Conservation (phyloP, 2,888 invertebrate species). For the Sialis fuliginosa region DNA sequence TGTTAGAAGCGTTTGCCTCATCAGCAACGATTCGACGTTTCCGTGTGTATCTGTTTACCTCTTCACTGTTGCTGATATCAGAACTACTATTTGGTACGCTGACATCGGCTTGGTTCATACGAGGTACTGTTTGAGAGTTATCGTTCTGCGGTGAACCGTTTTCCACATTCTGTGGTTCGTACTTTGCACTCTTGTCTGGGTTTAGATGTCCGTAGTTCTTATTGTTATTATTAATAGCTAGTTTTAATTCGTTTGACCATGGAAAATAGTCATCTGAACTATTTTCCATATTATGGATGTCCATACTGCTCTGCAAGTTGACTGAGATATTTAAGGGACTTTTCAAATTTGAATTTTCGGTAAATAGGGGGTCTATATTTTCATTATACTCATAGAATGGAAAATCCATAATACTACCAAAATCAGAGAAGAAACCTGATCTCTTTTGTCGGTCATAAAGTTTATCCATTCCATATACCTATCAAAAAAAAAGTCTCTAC, state of each 20-base stretch:
- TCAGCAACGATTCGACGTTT: too few species aligned
- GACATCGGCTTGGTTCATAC: neutral
- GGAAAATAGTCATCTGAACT: slow-evolving; percentile 21
- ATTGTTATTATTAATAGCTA: slow-evolving; percentile 14
- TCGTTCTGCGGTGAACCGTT: neutral
- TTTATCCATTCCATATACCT: slow-evolving; percentile 2
- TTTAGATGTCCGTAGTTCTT: neutral
- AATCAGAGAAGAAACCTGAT: neutral
- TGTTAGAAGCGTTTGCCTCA: too few species aligned
- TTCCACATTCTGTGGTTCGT: neutral
- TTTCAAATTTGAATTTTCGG: slow-evolving; percentile 10
- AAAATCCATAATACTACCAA: slow-evolving; percentile 24
- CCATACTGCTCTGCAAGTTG: neutral
- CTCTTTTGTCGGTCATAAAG: neutral
- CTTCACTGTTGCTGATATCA: neutral
- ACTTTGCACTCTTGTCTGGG: neutral
- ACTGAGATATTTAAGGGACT: too few species aligned
- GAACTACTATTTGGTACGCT: neutral
- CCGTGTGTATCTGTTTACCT: neutral
- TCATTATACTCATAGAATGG: slow-evolving; percentile 20
- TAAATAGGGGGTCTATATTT: slow-evolving; percentile 18
- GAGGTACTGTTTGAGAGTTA: neutral
- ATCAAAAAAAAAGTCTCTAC: too few species aligned
- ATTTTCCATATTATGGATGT: neutral
- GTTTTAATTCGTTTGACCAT: slow-evolving; percentile 22